Evolutionary conservation across 2,113 vertebrate species (phyloP).

Genomic region (Dicaeum eximium): DNA sequence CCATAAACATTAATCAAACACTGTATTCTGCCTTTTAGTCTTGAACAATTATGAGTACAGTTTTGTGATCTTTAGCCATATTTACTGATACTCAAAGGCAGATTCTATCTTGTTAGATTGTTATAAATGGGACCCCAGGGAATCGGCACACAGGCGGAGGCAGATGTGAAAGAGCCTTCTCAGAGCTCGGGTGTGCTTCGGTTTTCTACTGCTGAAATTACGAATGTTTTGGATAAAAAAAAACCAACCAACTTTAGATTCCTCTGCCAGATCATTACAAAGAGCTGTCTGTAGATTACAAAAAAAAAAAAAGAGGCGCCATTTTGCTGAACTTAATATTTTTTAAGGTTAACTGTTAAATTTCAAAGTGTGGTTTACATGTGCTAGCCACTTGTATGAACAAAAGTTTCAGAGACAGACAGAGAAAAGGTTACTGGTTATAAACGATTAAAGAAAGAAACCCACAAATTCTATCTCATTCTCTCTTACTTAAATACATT

Average conservation of each 20-base stretch:
- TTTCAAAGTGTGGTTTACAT: slow-evolving; percentile 39
- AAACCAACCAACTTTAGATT: not conserved
- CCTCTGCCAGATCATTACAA: slow-evolving; percentile 55
- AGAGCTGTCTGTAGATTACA: not conserved
- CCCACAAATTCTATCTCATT: slow-evolving; percentile 5
- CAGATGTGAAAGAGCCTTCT: slow-evolving; percentile 72
- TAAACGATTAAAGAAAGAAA: slow-evolving; percentile 42
- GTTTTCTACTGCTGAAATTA: slow-evolving; percentile 61
- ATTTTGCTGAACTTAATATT: slow-evolving; percentile 23
- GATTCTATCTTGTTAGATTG: slow-evolving; percentile 80
- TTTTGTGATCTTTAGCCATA: slow-evolving; percentile 78
- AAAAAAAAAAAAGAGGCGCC: not conserved
- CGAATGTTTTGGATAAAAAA: slow-evolving; percentile 13
- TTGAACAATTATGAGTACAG: slow-evolving; percentile 68
- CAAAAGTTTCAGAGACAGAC: slow-evolving; percentile 8
- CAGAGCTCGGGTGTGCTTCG: slow-evolving; percentile 36
- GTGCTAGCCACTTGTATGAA: slow-evolving; percentile 15
- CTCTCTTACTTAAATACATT: slow-evolving; percentile 17
- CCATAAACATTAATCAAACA: slow-evolving; percentile 73
- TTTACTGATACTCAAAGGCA: slow-evolving; percentile 82
- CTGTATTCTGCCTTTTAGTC: slow-evolving; percentile 67
- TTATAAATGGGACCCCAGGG: slow-evolving; percentile 76
- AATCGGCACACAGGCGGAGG: slow-evolving; percentile 61
- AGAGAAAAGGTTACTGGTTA: slow-evolving; percentile 23
- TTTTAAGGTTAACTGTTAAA: slow-evolving; percentile 54